Percentiles rank a stretch among this genome's conserved stretches.
These are phyloP conservation scores for Eospalax fontanierii DNA, from an alignment of 2,797 vertebrate genomes.

Conservation along the genomic window DNA sequence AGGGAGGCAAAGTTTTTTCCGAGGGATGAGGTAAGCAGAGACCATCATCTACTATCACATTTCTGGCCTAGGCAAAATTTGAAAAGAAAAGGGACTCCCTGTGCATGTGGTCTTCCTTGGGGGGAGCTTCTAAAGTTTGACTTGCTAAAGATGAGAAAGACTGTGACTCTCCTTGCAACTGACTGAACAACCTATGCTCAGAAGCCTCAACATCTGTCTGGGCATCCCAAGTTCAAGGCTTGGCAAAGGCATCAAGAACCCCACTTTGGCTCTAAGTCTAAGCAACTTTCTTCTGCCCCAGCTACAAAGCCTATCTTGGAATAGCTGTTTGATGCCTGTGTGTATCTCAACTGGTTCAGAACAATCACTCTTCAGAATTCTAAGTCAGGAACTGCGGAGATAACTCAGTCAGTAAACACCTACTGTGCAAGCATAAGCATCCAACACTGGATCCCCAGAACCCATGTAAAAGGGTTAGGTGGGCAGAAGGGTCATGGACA, in stretches of 20 bases:
- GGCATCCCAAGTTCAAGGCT: not conserved
- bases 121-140: not conserved
- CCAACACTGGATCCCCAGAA: too few species aligned
- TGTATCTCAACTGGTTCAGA: not conserved
- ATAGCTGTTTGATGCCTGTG: not conserved
- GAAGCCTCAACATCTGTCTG: not conserved
- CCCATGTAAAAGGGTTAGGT: not conserved
- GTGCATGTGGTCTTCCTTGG: not conserved
- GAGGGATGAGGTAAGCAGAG: not conserved
- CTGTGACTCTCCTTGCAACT: not conserved
- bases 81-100: not conserved
- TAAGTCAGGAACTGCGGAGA: not conserved
- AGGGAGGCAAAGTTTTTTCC: not conserved
- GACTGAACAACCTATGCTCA: not conserved
- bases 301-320: not conserved
- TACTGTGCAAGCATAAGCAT: not conserved
- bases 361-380: not conserved
- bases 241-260: not conserved
- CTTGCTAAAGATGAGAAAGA: not conserved
- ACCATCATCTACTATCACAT: accelerated
- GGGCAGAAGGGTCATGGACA: not conserved
- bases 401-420: not conserved
- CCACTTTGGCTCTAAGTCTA: not conserved
- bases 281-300: not conserved
- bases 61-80: not conserved